These are phyloP conservation scores for Nannoperca australis DNA, from an alignment of 2,797 vertebrate genomes.

Conservation along the genomic window DNA sequence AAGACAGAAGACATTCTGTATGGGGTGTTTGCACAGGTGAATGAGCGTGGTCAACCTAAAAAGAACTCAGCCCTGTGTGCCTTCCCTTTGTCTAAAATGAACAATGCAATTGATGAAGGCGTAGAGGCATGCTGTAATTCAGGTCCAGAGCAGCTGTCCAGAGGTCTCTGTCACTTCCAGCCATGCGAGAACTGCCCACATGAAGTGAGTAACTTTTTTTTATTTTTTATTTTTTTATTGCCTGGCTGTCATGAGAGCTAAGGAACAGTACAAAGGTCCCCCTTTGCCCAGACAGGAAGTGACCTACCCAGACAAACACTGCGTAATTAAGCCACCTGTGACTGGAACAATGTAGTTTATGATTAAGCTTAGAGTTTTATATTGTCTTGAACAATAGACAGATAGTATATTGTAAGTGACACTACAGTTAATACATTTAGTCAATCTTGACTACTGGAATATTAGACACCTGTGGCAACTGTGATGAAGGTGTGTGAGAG, in stretches of 20 bases:
- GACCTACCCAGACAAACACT: conserved; percentile 57
- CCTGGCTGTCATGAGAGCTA: conserved; percentile 15
- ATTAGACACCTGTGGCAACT: neutral
- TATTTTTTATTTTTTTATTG: conserved; percentile 5
- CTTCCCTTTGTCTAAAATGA: conserved; percentile 86
- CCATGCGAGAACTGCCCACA: conserved; percentile 87
- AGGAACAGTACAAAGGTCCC: conserved; percentile 44
- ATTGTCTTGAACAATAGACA: conserved; percentile 13
- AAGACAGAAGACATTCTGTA: conserved; percentile 87
- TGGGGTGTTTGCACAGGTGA: conserved; percentile 87
- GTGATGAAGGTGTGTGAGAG: conserved; percentile 39
- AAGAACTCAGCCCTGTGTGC: conserved; percentile 90
- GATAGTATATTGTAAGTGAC: neutral
- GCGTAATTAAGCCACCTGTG: conserved; percentile 44
- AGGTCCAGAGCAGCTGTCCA: conserved; percentile 72
- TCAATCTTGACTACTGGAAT: neutral
- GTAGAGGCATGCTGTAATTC: conserved; percentile 87
- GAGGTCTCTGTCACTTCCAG: conserved; percentile 92
- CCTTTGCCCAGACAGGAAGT: conserved; percentile 56
- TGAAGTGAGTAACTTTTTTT: conserved; percentile 81
- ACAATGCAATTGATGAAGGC: conserved; percentile 86
- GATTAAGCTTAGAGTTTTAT: conserved; percentile 26
- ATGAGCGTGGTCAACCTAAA: conserved; percentile 49
- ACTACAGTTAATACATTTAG: neutral
- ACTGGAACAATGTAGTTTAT: neutral